These are phyloP conservation scores for Gavia stellata DNA, from an alignment of 2,113 vertebrate genomes.

Conservation along the genomic window DNA sequence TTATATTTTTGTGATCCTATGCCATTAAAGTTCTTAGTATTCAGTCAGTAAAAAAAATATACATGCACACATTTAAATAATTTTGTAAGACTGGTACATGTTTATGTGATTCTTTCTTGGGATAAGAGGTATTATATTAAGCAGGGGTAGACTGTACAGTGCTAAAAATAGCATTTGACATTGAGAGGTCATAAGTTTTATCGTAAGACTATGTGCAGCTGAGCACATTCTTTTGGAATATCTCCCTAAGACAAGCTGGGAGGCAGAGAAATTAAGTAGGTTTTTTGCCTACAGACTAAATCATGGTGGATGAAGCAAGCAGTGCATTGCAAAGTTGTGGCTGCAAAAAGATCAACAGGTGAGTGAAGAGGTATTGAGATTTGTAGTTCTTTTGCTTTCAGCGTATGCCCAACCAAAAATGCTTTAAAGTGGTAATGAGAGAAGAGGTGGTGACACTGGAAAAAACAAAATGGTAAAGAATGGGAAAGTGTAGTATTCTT, in stretches of 20 bases:
- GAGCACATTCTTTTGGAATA: neutral
- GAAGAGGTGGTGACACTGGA: neutral
- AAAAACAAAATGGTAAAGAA: neutral
- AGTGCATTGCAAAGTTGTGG: neutral
- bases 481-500: neutral
- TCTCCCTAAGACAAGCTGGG: neutral
- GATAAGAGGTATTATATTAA: neutral
- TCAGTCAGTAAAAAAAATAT: neutral
- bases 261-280: neutral
- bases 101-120: neutral
- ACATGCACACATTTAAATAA: neutral
- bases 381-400: neutral
- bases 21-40: neutral
- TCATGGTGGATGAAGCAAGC: neutral
- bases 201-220: neutral
- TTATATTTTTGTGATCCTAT: neutral
- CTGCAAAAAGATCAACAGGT: neutral
- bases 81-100: neutral
- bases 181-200: neutral
- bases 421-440: neutral
- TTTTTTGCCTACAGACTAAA: neutral
- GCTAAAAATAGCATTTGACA: neutral
- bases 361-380: neutral
- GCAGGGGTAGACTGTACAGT: neutral
- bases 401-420: neutral